Evolutionary conservation across 1,140 invertebrate genomes (phyloP), one percentile per base, ranked within the genome.

Genomic region (Drosophila tsacasi): DNA sequence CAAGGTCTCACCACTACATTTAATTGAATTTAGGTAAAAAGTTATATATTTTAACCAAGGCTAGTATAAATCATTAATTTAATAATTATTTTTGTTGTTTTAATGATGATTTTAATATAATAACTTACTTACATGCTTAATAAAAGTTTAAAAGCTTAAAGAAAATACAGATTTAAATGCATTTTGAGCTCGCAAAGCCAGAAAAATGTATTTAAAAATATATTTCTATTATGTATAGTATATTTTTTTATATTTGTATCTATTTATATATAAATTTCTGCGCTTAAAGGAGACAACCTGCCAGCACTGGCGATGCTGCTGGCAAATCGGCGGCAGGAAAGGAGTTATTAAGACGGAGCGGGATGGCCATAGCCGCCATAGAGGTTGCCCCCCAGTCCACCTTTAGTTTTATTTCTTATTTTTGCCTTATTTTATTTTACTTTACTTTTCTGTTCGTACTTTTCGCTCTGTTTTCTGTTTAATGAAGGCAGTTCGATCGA

Each of bases 401-500:
- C 39, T 63, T 63, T 54, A 30, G 37, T 42, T 49, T 54, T 32
- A 5, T 54, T 54, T 21, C 5, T 19, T 39, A 2, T 30, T 60
- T 44, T 25, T 9, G 19, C 13, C 3, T 42, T 19, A 5, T 19
- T 25, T 49, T 17, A 17, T 49, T 49, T 49, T 49, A 49, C 15
- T 49, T 49, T 25, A 49, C 23, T 64, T 46, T 60, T 60, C 27
- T 44, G 32, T 21, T n/a, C 60, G 27, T 62, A 54, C 30, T 62
- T 54, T 65, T 61, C 58, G 58, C 60, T 57, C 60, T 65, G 37
- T 83, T 82, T 57, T 61, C 67, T 64, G 74, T 86, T 89, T 89
- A 89, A 89, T 89, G 85, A 89, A 84, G 85, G 85, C 85, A 89
- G 85, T 89, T 89, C 85, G 76, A 89, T 89, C 85, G 85, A 89